Base-by-base conservation (phyloP, 2,888 invertebrate species). In the Oscheius sp. region DNA sequence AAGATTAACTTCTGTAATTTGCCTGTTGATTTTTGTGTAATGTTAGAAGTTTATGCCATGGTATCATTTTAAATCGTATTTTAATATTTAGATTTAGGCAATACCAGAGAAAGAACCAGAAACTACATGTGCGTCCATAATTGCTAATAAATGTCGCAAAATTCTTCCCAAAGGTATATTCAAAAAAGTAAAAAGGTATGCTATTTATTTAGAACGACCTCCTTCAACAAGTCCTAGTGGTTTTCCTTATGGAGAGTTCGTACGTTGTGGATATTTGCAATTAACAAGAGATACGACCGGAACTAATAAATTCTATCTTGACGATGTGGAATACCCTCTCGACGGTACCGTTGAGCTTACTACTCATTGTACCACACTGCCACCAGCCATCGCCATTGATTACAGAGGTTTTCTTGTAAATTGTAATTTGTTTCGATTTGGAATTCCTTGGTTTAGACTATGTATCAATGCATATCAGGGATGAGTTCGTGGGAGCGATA, bases 311-410 rank as follows among this genome's bases (percentile, higher is more conserved):
- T 76, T 83, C 49, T 82, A 77, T 68, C 59, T 84, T 41, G 82
- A 84, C 53, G 77, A 79, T 13, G 74, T 77, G 21, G 79, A 81
- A n/a, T 85, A 84, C 69, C 85, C 85, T 18, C 71, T 85, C 13
- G 85, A 85, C 45, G 84, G 85, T 56, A 84, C 82, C 16, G 76
- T 84, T 16, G 77, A 75, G 63, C 63, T 83, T 41, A 73, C 63
- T n/a, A 74, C 79, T 2, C 66, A 66, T n/a, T 79, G 79, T 53
- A 77, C 76, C 25, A 69, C 70, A 13, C 72, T 84, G 12, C 81
- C 84, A 0, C 76, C 78, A 23, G 73, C 77, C 9, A 79, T 82
- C n/a, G 82, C 82, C 52, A 72, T 80, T n/a, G 82, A 81, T 56
- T 79, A 78, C 27, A 41, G 78, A 23, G 82, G 82, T 53, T 84